Conservation (phyloP, 2,797 vertebrate genomes). For the Acanthurus leucopareius region DNA sequence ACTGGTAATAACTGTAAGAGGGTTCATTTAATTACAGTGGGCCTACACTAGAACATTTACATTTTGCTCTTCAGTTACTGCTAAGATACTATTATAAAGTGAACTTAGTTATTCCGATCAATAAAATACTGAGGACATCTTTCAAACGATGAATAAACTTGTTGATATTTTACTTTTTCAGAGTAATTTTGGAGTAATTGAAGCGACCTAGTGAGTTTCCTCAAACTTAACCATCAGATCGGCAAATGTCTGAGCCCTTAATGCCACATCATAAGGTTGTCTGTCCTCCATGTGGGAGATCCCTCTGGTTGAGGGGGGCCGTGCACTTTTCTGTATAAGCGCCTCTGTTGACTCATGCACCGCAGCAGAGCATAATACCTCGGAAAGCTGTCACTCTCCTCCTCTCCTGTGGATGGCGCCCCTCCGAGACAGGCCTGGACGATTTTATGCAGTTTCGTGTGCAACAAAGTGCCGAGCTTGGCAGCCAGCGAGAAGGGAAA, state of each 20-base stretch:
- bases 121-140: not conserved
- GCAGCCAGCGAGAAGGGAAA: constrained; percentile 60
- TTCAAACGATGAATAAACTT: not conserved
- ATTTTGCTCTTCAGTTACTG: not conserved
- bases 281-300: no score
- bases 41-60: not conserved
- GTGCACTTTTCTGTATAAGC: not conserved
- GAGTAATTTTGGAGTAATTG: no score
- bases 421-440: constrained; percentile 22
- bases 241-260: not conserved
- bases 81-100: not conserved
- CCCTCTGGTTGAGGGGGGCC: no score
- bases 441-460: constrained; percentile 69
- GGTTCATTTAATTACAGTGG: not conserved
- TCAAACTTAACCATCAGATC: no score
- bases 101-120: not conserved
- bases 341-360: constrained; percentile 15
- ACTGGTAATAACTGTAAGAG: not conserved
- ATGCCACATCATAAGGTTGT: not conserved
- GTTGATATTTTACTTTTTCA: not conserved
- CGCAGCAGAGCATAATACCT: constrained; percentile 9
- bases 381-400: constrained; percentile 60
- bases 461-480: constrained; percentile 73
- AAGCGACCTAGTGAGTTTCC: no score
- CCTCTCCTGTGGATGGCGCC: constrained; percentile 72